Base-by-base conservation (phyloP, 2,113 vertebrate species). In the Onychorhynchus coronatus region DNA sequence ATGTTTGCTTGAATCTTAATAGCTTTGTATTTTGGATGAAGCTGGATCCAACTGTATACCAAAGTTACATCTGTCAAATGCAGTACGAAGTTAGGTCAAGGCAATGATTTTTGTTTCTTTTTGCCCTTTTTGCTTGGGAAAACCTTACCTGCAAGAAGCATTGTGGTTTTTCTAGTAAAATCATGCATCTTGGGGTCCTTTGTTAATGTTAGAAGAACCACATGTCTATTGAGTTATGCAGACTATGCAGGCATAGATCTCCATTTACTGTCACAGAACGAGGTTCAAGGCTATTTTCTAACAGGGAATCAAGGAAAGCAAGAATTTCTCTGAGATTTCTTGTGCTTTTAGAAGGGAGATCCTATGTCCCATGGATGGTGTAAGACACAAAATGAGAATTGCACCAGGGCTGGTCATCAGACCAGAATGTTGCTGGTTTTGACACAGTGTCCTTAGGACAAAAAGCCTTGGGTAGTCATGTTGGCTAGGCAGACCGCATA, bases 331-430 rank as follows among this genome's bases (percentile, higher is more conserved):
- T 41, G 42, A 33, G 18, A 19, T 16, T 73, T 46, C 33, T 61
- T 42, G 56, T 75, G 12, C 23, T 73, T 75, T 58, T 62, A 46
- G 23, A 31, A 62, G 11, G 23, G 25, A 65, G 14, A 12, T 15
- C 35, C 37, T 55, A 0, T 1, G 1, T 33, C 22, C 35, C 25
- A 14, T 11, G 46, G 27, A 41, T n/a, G 25, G 22, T 44, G 6
- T 35, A 94, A 50, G 28, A 27, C n/a, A 42, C 21, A 46, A 50
- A 66, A 15, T 27, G 33, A 66, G 31, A 66, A 30, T 37, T 27
- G 21, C 3, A 49, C 9, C 16, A 24, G n/a, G 65, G 23, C 23
- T 1, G 4, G 9, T 24, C 28, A 10, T 42, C 58, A 73, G 44
- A 39, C 27, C 4, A 3, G 21, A 77, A 70, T 35, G 17, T 53